These are phyloP conservation scores for Salarias fasciatus DNA, from an alignment of 2,797 vertebrate species.

Conservation along the genomic window DNA sequence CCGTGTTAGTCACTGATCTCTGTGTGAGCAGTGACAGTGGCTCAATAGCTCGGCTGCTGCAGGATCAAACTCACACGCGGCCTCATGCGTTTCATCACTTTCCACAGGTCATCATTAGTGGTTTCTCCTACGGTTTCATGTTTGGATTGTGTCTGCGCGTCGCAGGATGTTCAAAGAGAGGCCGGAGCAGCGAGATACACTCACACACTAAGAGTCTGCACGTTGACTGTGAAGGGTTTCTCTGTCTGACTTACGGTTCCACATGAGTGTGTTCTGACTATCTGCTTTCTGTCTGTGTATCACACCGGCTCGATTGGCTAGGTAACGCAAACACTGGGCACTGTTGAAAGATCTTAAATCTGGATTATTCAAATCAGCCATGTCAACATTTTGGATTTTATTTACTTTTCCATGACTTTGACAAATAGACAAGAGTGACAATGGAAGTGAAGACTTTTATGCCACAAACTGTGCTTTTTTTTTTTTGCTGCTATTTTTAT, in stretches of 20 bases:
- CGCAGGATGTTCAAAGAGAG: conserved; percentile 46
- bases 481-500: too few species aligned
- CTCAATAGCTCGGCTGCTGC: conserved; percentile 37
- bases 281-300: neutral
- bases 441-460: too few species aligned
- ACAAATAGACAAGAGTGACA: too few species aligned
- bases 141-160: conserved; percentile 35
- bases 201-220: neutral
- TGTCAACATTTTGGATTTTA: too few species aligned
- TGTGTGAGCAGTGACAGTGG: conserved; percentile 27
- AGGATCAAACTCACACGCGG: conserved; percentile 44
- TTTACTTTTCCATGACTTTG: too few species aligned
- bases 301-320: neutral
- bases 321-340: neutral
- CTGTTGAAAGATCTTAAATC: too few species aligned
- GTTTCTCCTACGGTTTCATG: conserved; percentile 24
- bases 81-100: conserved; percentile 40
- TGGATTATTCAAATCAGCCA: too few species aligned
- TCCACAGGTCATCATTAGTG: conserved; percentile 48
- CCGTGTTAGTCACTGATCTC: conserved; percentile 41
- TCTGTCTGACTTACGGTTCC: neutral
- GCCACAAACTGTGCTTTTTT: too few species aligned
- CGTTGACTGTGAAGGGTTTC: neutral
- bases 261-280: conserved; percentile 1
- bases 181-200: neutral